These are phyloP conservation scores for Stegodyphus dumicola DNA, from an alignment of 1,140 invertebrate genomes.

Conservation along the genomic window DNA sequence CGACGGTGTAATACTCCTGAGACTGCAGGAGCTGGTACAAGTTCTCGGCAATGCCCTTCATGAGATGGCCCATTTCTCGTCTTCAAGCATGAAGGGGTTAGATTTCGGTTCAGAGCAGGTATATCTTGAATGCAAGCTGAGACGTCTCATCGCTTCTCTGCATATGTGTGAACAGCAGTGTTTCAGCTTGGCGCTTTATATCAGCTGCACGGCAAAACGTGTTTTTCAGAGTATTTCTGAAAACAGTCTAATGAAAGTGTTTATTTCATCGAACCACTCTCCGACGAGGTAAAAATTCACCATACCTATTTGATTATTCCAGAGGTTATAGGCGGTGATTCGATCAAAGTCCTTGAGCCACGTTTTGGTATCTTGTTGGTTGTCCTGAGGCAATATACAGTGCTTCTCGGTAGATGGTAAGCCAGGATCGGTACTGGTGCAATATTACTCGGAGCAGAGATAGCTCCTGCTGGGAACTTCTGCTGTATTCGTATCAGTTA, in stretches of 20 bases:
- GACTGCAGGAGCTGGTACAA: slow-evolving; percentile 4
- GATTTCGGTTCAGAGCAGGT: neutral
- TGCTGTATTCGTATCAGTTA: neutral
- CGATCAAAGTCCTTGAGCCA: slow-evolving; percentile 8
- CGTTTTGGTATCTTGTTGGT: slow-evolving; percentile 9
- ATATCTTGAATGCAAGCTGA: slow-evolving; percentile 2
- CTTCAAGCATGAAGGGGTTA: neutral
- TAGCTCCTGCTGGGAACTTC: slow-evolving; percentile 45
- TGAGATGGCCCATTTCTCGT: slow-evolving; percentile 15
- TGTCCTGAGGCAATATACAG: neutral
- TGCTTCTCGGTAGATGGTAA: neutral
- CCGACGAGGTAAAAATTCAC: neutral
- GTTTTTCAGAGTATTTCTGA: slow-evolving; percentile 8
- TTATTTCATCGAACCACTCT: slow-evolving; percentile 17
- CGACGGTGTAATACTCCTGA: slow-evolving; percentile 2
- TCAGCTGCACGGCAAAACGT: neutral
- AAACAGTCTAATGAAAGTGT: neutral
- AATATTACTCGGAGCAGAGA: neutral
- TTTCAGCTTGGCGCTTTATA: neutral
- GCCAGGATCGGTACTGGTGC: neutral
- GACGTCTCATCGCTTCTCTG: slow-evolving; percentile 6
- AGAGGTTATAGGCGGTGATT: neutral
- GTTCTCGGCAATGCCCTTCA: slow-evolving; percentile 1
- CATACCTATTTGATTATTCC: neutral
- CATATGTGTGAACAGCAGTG: neutral